Evolutionary conservation across 2,113 vertebrate species (phyloP).

Genomic region (Poeciliopsis prolifica): DNA sequence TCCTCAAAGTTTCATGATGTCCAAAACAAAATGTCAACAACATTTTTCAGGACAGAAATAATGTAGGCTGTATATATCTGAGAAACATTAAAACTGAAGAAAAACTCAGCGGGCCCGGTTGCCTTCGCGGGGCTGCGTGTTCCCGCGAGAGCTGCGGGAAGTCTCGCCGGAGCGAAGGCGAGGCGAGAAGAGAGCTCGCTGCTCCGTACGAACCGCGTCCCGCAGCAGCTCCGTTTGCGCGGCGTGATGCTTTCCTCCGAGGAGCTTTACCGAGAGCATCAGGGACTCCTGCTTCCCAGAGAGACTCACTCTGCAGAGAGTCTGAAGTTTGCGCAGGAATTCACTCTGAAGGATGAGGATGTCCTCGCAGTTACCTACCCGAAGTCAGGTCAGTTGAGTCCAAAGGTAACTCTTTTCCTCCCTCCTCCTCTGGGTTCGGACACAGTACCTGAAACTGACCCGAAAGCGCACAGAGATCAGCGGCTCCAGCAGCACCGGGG

Average conservation of each 20-base stretch:
- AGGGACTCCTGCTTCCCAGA: slow-evolving; percentile 40
- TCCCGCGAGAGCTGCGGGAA: background rate
- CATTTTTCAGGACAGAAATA: too few relatives aligned
- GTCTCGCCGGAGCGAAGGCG: background rate
- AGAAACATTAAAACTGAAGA: background rate
- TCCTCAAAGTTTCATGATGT: too few relatives aligned
- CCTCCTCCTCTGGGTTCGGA: background rate
- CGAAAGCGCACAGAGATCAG: too few relatives aligned
- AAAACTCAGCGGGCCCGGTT: background rate
- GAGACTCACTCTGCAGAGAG: slow-evolving; percentile 62
- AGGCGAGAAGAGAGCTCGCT: too few relatives aligned
- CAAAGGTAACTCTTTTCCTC: background rate
- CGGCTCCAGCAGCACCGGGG: too few relatives aligned
- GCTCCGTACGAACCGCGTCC: too few relatives aligned
- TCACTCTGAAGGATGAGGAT: slow-evolving; percentile 65
- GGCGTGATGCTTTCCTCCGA: background rate
- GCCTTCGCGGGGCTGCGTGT: too few relatives aligned
- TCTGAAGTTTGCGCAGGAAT: slow-evolving; percentile 58
- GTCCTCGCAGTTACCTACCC: slow-evolving; percentile 63
- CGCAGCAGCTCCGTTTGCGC: too few relatives aligned
- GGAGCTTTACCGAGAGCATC: slow-evolving; percentile 7
- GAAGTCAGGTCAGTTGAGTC: slow-evolving; percentile 58
- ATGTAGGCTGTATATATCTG: background rate
- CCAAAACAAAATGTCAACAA: too few relatives aligned
- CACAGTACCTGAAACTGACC: background rate